Percentiles rank a stretch among this genome's conserved stretches.
phyloP scores from a whole-genome alignment of 2,113 vertebrate species.

The Podocnemis expansa region DNA sequence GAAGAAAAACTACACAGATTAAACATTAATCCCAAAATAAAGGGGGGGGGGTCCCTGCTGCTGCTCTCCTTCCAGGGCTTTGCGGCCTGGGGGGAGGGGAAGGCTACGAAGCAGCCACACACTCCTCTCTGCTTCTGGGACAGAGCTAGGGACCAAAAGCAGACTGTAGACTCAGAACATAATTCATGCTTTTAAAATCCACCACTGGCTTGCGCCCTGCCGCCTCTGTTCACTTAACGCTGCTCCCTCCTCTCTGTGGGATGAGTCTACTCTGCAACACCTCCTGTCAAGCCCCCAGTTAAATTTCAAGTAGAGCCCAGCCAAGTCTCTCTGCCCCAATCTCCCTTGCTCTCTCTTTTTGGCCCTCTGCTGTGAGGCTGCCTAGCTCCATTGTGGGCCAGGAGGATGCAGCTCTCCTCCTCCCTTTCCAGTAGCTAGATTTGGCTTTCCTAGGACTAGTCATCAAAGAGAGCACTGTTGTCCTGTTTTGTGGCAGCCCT shows the following conservation, averaged over 20 bases:
- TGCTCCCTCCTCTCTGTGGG: no score
- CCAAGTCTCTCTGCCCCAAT: background rate
- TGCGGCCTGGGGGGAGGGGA: background rate
- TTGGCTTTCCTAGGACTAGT: background rate
- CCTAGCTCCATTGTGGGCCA: background rate
- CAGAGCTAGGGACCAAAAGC: background rate
- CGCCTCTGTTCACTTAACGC: background rate
- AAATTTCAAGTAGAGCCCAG: background rate
- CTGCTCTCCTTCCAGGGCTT: background rate
- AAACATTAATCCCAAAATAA: conserved; percentile 45
- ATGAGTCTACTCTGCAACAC: background rate
- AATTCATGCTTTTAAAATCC: background rate
- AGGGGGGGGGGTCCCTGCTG: rapidly evolving
- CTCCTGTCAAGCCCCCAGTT: background rate
- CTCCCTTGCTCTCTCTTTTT: background rate
- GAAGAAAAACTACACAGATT: conserved; percentile 47
- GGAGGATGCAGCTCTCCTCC: no score
- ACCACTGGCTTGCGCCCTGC: background rate
- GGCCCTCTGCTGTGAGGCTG: background rate
- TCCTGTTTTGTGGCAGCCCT: background rate
- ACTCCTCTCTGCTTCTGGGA: background rate
- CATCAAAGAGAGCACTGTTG: no score
- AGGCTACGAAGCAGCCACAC: background rate
- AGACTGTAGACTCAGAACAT: background rate
- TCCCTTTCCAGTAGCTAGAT: background rate